Percentiles rank a stretch among this genome's conserved stretches.
Conservation (phyloP, 1,140 invertebrate species). For the Mesaphorura yosii region DNA sequence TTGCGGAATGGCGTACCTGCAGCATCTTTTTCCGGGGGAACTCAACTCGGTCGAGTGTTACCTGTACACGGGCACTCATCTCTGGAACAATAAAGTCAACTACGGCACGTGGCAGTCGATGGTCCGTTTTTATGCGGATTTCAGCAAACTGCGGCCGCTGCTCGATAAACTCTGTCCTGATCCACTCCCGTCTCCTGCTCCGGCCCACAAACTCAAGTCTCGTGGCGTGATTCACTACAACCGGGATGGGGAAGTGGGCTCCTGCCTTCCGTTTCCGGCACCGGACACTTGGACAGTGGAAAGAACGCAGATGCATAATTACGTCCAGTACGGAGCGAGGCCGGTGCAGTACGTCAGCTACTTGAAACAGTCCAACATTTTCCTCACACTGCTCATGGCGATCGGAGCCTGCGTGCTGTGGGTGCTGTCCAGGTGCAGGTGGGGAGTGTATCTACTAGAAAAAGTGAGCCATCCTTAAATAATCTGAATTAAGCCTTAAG, state of each 20-base stretch:
- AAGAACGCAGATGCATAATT: slow-evolving; percentile 61
- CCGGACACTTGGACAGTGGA: slow-evolving; percentile 37
- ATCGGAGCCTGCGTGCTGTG: slow-evolving; percentile 50
- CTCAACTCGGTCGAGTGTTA: slow-evolving; percentile 66
- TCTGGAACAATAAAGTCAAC: slow-evolving; percentile 43
- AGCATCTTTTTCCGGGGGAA: slow-evolving; percentile 44
- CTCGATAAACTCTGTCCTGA: slow-evolving; percentile 53
- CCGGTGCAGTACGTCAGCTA: slow-evolving; percentile 58
- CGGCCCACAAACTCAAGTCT: slow-evolving; percentile 34
- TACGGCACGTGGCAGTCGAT: slow-evolving; percentile 73
- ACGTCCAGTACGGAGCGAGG: slow-evolving; percentile 51
- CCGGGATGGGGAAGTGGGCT: slow-evolving; percentile 6
- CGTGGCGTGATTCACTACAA: slow-evolving; percentile 7
- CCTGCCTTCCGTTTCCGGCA: slow-evolving; percentile 43
- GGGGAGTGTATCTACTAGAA: slow-evolving; percentile 50
- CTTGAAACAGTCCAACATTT: slow-evolving; percentile 39
- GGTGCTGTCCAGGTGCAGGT: slow-evolving; percentile 50
- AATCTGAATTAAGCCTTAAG: too few species aligned
- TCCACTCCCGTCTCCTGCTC: slow-evolving; percentile 44
- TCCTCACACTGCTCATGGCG: slow-evolving; percentile 39
- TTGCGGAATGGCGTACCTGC: slow-evolving; percentile 60
- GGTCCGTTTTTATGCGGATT: slow-evolving; percentile 56
- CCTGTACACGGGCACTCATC: slow-evolving; percentile 37
- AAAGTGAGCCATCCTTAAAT: slow-evolving; percentile 45
- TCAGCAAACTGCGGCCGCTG: slow-evolving; percentile 48